Percentiles rank a stretch among this genome's conserved stretches.
These are phyloP conservation scores for Sebastes steindachneri DNA, from an alignment of 2,797 vertebrate genomes.

Conservation along the genomic window DNA sequence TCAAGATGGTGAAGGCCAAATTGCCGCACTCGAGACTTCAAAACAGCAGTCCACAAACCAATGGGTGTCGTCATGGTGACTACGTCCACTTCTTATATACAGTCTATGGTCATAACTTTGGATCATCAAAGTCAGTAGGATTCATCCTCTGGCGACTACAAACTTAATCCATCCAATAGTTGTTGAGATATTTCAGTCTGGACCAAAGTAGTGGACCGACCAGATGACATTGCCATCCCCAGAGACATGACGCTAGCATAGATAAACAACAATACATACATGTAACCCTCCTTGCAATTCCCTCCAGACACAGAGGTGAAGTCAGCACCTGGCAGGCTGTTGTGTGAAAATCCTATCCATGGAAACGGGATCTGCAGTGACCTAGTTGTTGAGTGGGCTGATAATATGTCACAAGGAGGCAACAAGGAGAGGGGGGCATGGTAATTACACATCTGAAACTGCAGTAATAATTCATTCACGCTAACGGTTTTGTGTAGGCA, in stretches of 20 bases:
- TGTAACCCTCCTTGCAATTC: not conserved
- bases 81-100: too few species aligned
- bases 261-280: slow-evolving; percentile 6
- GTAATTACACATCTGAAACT: slow-evolving; percentile 43
- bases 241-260: not conserved
- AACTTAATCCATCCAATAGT: not conserved
- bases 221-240: not conserved
- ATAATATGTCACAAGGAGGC: slow-evolving; percentile 55
- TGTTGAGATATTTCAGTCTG: not conserved
- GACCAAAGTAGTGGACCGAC: not conserved
- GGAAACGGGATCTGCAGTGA: slow-evolving; percentile 69
- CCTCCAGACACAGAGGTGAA: not conserved
- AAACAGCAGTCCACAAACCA: too few species aligned
- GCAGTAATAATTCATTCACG: slow-evolving; percentile 38
- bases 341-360: slow-evolving; percentile 42
- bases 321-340: slow-evolving; percentile 30
- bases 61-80: too few species aligned
- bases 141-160: not conserved
- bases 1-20: too few species aligned
- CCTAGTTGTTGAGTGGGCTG: slow-evolving; percentile 59
- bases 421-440: not conserved
- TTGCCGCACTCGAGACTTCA: too few species aligned
- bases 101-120: not conserved
- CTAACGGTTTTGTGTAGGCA: slow-evolving; percentile 26
- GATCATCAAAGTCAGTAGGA: not conserved